Conservation (phyloP, 2,888 invertebrate genomes). For the Pandemis corylana region DNA sequence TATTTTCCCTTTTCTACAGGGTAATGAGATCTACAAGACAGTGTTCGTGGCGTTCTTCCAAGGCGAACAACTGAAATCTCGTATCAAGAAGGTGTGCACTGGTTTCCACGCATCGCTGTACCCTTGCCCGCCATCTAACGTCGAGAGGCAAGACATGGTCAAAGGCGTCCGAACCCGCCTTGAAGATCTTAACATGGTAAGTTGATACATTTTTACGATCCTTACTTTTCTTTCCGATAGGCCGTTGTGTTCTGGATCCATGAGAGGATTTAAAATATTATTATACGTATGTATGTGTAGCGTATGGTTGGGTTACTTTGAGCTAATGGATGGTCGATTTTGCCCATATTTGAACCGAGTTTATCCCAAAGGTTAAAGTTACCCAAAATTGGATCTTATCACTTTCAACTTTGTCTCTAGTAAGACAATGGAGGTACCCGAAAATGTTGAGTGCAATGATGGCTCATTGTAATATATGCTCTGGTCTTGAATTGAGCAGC, state of each 20-base stretch:
- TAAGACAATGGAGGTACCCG: too few relatives aligned
- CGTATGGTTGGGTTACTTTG: too few relatives aligned
- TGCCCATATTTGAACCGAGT: too few relatives aligned
- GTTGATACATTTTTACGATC: conserved; percentile 24
- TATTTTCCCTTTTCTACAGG: conserved; percentile 78
- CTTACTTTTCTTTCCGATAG: background rate
- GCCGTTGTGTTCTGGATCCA: background rate
- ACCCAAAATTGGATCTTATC: too few relatives aligned
- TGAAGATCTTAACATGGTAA: conserved; percentile 93
- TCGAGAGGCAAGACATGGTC: conserved; percentile 95
- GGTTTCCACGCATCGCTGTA: conserved; percentile 97
- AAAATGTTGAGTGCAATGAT: too few relatives aligned
- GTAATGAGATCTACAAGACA: conserved; percentile 94
- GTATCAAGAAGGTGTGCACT: conserved; percentile 96
- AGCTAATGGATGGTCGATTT: too few relatives aligned
- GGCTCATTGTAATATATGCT: too few relatives aligned
- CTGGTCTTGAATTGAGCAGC: too few relatives aligned
- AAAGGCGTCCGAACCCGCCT: conserved; percentile 95
- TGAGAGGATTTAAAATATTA: background rate
- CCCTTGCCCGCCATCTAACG: conserved; percentile 94
- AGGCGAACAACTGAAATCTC: conserved; percentile 95
- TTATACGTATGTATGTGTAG: too few relatives aligned
- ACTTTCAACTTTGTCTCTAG: too few relatives aligned
- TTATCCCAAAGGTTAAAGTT: too few relatives aligned
- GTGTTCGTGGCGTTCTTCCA: conserved; percentile 96